phyloP scores from a whole-genome alignment of 2,888 invertebrate genomes.

The Mimumesa dahlbomi region DNA sequence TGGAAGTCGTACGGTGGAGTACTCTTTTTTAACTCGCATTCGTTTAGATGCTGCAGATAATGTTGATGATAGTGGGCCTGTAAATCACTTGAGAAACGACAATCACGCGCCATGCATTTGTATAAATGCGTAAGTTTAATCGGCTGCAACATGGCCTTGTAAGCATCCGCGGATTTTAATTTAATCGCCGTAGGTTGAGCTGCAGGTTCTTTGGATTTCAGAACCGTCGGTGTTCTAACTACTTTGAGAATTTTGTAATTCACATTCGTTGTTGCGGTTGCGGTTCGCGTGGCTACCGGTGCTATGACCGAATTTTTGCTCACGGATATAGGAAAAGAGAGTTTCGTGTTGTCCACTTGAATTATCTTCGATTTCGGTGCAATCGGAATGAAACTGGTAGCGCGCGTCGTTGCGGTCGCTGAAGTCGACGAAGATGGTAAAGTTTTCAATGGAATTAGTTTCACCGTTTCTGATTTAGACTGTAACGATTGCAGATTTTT shows the following conservation, averaged over 20 bases:
- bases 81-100: conserved; percentile 80
- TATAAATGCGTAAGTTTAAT: conserved; percentile 80
- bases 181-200: conserved; percentile 48
- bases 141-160: conserved; percentile 76
- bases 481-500: conserved; percentile 20
- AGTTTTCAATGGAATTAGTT: conserved; percentile 73
- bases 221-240: conserved; percentile 41
- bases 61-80: conserved; percentile 78
- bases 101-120: conserved; percentile 83
- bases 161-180: conserved; percentile 70
- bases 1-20: conserved; percentile 80
- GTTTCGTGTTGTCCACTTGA: conserved; percentile 30
- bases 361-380: conserved; percentile 38
- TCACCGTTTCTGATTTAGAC: conserved; percentile 55
- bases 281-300: conserved; percentile 20
- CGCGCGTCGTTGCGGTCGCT: not conserved
- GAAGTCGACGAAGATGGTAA: conserved; percentile 25
- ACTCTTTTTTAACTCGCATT: conserved; percentile 68
- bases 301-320: conserved; percentile 19
- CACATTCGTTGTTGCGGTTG: conserved; percentile 23
- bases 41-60: conserved; percentile 73
- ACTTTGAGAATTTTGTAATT: conserved; percentile 72
- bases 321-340: conserved; percentile 33
- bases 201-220: conserved; percentile 37
- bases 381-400: conserved; percentile 43